A percentile compares a stretch with the other conserved stretches of the same genome.
These are phyloP conservation scores for Eulimnadia texana DNA, from an alignment of 1,140 invertebrate genomes.

Conservation along the genomic window DNA sequence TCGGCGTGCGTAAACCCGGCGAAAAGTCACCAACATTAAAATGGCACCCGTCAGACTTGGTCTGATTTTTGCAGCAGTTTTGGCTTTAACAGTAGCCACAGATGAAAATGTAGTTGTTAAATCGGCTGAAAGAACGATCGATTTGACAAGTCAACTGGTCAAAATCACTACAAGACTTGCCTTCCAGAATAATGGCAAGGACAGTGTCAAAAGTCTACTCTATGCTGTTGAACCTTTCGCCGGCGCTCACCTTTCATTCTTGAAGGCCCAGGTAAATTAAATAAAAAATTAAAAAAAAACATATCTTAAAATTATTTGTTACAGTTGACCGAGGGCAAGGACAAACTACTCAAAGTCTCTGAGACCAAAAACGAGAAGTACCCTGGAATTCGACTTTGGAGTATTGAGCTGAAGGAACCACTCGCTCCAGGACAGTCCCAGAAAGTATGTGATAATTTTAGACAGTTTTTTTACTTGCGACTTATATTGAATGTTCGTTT, in stretches of 20 bases:
- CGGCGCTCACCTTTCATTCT: constrained; percentile 50
- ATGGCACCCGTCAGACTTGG: background rate
- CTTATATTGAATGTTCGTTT: constrained; percentile 5
- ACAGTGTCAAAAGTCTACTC: constrained; percentile 48
- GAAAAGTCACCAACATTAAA: background rate
- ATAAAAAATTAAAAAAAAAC: no score
- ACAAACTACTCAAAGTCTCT: constrained; percentile 42
- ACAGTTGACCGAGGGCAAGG: constrained; percentile 5
- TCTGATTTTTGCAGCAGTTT: background rate
- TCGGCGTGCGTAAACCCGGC: background rate
- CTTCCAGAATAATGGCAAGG: constrained; percentile 63
- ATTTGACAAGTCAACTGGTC: constrained; percentile 73
- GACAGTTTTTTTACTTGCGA: background rate
- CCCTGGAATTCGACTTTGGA: constrained; percentile 36
- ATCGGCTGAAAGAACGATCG: constrained; percentile 71
- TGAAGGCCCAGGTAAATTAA: constrained; percentile 40
- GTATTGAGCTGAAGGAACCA: constrained; percentile 44
- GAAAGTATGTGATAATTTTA: constrained; percentile 27
- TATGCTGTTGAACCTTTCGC: constrained; percentile 49
- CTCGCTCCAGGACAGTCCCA: constrained; percentile 41
- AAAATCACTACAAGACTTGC: constrained; percentile 64
- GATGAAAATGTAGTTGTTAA: constrained; percentile 26
- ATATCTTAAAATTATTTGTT: background rate
- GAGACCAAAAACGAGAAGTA: constrained; percentile 34
- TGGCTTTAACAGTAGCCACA: background rate